Conservation (phyloP, 1,140 invertebrate genomes). For the Tetraneura akinire region DNA sequence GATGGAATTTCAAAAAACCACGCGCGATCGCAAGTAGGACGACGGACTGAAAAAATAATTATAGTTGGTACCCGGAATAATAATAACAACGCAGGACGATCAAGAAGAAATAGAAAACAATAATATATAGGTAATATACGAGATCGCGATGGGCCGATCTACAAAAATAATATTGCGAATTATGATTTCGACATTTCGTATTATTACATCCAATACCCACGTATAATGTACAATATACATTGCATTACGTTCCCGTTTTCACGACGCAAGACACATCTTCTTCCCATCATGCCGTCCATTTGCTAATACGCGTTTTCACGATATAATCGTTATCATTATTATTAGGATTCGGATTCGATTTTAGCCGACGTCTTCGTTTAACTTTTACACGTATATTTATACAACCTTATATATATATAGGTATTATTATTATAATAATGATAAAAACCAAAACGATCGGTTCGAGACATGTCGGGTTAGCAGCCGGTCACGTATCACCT, state of each 20-base stretch:
- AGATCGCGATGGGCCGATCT: neutral
- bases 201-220: no score
- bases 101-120: neutral
- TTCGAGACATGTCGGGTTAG: neutral
- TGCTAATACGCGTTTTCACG: no score
- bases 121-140: neutral
- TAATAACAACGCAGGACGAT: neutral
- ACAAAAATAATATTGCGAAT: conserved; percentile 7
- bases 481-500: conserved; percentile 46
- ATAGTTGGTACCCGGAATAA: no score
- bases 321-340: no score
- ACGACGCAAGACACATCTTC: no score
- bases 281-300: no score
- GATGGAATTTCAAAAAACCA: conserved; percentile 9
- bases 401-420: neutral
- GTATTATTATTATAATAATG: conserved; percentile 13
- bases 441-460: conserved; percentile 22
- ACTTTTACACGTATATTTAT: no score
- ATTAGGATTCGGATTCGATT: neutral
- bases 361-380: neutral
- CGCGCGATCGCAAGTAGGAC: neutral
- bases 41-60: neutral
- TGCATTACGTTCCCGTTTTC: no score
- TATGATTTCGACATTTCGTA: no score
- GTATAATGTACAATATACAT: no score